A percentile compares a stretch with the other conserved stretches of the same genome.
Conservation (phyloP, 2,113 vertebrate species). For the Ovis aries region DNA sequence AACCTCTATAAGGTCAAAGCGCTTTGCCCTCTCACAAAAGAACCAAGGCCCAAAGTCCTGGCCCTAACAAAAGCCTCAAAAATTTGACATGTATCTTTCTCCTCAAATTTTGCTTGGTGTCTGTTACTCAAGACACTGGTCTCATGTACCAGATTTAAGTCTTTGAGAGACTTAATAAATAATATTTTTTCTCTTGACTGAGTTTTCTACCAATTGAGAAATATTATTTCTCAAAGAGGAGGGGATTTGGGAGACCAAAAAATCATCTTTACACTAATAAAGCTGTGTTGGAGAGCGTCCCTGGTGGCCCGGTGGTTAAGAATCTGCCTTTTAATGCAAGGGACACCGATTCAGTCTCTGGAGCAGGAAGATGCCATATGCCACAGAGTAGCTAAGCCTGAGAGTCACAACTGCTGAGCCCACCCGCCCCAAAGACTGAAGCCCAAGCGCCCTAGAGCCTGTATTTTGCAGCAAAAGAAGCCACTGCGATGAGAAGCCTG, state of each 20-base stretch:
- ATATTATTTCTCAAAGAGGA: neutral
- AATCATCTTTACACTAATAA: neutral
- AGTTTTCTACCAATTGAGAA: neutral
- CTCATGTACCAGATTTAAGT: neutral
- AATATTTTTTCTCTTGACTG: neutral
- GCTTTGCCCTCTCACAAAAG: neutral
- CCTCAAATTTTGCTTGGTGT: neutral
- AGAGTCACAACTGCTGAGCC: neutral
- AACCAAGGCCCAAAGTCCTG: neutral
- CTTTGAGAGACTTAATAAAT: neutral
- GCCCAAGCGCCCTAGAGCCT: neutral
- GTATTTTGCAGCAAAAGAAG: neutral
- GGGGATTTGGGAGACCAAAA: neutral
- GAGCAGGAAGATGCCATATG: neutral
- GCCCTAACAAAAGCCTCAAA: neutral
- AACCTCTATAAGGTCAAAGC: neutral
- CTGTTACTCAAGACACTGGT: neutral
- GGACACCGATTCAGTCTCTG: neutral
- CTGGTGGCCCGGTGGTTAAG: neutral
- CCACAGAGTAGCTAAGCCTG: neutral
- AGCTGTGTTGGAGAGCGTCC: neutral
- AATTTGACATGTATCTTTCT: neutral
- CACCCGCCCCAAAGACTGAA: neutral
- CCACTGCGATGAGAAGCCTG: neutral
- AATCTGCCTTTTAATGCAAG: neutral